A percentile compares a stretch with the other conserved stretches of the same genome.
phyloP scores from a whole-genome alignment of 2,113 vertebrate genomes.

The Pelusios castaneus region DNA sequence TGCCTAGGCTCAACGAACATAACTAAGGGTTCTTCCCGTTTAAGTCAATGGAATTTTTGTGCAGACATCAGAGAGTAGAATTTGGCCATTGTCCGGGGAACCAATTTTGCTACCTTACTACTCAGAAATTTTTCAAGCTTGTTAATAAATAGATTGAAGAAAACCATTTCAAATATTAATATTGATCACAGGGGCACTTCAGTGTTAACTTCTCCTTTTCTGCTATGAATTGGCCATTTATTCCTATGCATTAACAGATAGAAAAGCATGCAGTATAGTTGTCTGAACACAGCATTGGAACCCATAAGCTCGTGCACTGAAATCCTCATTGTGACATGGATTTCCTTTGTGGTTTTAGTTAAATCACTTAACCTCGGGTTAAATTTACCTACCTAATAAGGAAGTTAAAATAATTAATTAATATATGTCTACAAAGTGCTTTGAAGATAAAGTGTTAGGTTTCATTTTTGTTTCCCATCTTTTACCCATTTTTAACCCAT shows the following conservation, averaged over 20 bases:
- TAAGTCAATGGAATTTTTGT: neutral
- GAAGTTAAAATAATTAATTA: neutral
- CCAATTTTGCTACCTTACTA: neutral
- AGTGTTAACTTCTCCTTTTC: constrained; percentile 4
- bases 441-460: neutral
- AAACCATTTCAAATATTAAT: neutral
- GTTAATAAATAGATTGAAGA: constrained; percentile 11
- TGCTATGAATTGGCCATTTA: neutral
- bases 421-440: neutral
- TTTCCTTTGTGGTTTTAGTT: neutral
- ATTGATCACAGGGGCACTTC: constrained; percentile 14
- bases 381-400: neutral
- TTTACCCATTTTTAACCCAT: neutral
- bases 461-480: neutral
- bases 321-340: neutral
- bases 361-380: constrained; percentile 5
- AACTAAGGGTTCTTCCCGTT: neutral
- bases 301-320: neutral
- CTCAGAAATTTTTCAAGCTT: neutral
- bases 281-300: neutral
- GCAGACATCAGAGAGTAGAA: neutral
- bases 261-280: neutral
- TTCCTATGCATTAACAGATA: neutral
- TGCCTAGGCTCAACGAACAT: neutral
- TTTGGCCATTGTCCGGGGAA: neutral